Conservation (phyloP, 1,140 invertebrate genomes). For the Drosophila pallidifrons region DNA sequence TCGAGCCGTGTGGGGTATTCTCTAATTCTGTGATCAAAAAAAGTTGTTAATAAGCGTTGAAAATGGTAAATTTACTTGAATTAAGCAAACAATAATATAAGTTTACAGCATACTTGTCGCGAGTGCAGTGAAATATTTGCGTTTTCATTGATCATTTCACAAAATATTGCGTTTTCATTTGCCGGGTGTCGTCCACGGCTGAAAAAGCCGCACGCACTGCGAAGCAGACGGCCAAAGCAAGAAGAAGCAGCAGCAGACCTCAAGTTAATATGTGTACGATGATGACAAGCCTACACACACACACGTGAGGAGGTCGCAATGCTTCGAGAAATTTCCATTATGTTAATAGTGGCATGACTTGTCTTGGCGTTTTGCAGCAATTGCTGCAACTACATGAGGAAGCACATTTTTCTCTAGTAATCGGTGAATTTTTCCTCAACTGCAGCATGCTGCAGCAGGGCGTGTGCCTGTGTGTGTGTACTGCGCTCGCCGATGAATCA, state of each 20-base stretch:
- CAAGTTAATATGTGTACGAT: conserved; percentile 24
- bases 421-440: conserved; percentile 10
- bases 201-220: conserved; percentile 43
- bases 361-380: not conserved
- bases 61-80: conserved; percentile 68
- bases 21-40: conserved; percentile 77
- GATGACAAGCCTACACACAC: conserved; percentile 34
- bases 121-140: conserved; percentile 20
- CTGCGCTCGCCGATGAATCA: conserved; percentile 51
- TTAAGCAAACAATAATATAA: conserved; percentile 20
- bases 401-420: conserved; percentile 6
- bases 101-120: conserved; percentile 48
- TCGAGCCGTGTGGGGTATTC: conserved; percentile 63
- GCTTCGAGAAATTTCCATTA: conserved; percentile 49
- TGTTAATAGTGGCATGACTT: conserved; percentile 17
- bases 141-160: conserved; percentile 68
- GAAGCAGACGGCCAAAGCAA: conserved; percentile 17
- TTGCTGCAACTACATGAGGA: not conserved
- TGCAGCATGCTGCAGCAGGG: conserved; percentile 22
- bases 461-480: conserved; percentile 14
- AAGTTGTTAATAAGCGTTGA: conserved; percentile 66
- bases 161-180: conserved; percentile 62
- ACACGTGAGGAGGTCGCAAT: conserved; percentile 55
- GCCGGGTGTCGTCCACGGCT: conserved; percentile 59
- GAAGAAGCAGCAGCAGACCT: conserved; percentile 3